Evolutionary conservation across 2,888 invertebrate species (phyloP).

Genomic region (Diarsia rubi): DNA sequence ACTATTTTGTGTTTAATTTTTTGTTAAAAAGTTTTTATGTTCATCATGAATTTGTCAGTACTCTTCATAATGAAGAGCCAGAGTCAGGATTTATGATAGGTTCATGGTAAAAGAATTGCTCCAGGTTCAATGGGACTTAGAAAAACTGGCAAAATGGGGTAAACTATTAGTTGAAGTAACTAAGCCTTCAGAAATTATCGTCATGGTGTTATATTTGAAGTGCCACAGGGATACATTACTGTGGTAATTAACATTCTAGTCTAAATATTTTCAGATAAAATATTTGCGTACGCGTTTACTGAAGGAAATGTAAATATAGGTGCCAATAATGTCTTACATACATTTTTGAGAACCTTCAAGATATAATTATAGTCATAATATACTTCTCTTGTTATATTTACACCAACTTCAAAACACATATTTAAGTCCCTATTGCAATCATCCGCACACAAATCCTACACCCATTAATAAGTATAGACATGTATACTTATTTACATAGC

Average conservation of each 20-base stretch:
- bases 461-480: neutral
- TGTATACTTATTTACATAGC: neutral
- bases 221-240: neutral
- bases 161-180: neutral
- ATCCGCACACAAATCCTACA: neutral
- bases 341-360: neutral
- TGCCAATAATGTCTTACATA: neutral
- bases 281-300: neutral
- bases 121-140: neutral
- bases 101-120: neutral
- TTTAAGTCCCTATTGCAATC: neutral
- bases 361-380: no score
- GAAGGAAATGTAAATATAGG: neutral
- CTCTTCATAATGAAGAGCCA: neutral
- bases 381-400: neutral
- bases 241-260: neutral
- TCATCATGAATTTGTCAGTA: neutral
- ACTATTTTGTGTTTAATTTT: no score
- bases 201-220: neutral
- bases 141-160: neutral
- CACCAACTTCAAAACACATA: neutral
- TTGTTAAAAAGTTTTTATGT: no score
- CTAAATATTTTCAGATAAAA: neutral
- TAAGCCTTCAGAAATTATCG: neutral
- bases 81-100: accelerated